Evolutionary conservation across 2,113 vertebrate genomes (phyloP).

Genomic region (Gambusia affinis): DNA sequence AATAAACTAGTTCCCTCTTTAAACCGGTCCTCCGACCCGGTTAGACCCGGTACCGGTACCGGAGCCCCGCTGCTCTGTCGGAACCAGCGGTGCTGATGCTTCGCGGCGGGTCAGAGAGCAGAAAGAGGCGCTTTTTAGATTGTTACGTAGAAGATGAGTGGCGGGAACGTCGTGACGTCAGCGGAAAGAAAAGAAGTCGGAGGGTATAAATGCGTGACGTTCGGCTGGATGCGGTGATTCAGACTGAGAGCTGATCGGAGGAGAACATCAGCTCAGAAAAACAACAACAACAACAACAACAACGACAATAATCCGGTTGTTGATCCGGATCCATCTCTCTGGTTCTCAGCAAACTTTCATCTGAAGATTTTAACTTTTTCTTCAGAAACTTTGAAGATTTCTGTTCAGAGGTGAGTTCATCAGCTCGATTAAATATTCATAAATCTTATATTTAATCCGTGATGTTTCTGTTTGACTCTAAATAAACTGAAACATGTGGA

Average conservation of each 20-base stretch:
- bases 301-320: neutral
- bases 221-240: neutral
- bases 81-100: fast-evolving
- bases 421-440: neutral
- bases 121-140: fast-evolving
- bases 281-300: no score
- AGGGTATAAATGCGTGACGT: neutral
- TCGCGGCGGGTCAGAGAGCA: fast-evolving
- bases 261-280: neutral
- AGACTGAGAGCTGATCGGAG: neutral
- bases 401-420: neutral
- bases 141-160: constrained; percentile 12
- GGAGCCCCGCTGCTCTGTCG: fast-evolving
- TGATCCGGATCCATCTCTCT: neutral
- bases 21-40: fast-evolving
- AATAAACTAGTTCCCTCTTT: neutral
- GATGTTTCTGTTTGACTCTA: no score
- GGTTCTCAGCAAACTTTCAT: neutral
- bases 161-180: constrained; percentile 9
- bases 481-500: neutral
- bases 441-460: no score
- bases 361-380: neutral
- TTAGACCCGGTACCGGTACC: fast-evolving
- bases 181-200: constrained; percentile 2
- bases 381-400: neutral